phyloP scores from a whole-genome alignment of 2,113 vertebrate species.

The Xiphias gladius region DNA sequence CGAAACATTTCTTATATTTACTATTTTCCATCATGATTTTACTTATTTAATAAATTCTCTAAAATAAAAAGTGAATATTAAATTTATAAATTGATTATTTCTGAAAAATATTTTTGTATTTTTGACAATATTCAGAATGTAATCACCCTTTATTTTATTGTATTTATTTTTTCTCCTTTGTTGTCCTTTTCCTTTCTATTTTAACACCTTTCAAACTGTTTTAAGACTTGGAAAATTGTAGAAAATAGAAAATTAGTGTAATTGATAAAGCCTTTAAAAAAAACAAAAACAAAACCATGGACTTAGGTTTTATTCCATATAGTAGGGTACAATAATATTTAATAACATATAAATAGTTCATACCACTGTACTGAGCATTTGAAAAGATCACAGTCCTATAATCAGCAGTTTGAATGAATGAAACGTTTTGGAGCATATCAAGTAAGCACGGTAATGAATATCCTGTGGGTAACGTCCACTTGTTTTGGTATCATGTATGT shows the following conservation, averaged over 20 bases:
- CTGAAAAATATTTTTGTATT: too few relatives aligned
- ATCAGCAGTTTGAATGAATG: background rate
- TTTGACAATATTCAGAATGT: background rate
- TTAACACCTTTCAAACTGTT: too few relatives aligned
- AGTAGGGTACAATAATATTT: background rate
- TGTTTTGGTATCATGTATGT: background rate
- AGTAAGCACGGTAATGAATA: background rate
- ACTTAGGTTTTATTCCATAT: background rate
- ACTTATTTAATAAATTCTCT: too few relatives aligned
- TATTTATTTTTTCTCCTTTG: background rate
- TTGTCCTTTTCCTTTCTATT: background rate
- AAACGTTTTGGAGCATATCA: background rate
- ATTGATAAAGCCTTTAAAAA: too few relatives aligned
- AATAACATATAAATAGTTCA: background rate
- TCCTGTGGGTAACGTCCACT: background rate
- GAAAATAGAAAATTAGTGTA: too few relatives aligned
- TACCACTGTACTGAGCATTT: background rate
- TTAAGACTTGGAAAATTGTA: too few relatives aligned
- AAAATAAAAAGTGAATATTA: too few relatives aligned
- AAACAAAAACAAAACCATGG: too few relatives aligned
- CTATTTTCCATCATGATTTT: background rate
- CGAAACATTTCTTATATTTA: background rate
- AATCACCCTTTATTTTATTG: background rate
- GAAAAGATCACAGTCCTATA: too few relatives aligned
- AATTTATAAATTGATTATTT: too few relatives aligned